Conservation (phyloP, 2,888 invertebrate genomes). For the Catotricha subobsoleta region DNA sequence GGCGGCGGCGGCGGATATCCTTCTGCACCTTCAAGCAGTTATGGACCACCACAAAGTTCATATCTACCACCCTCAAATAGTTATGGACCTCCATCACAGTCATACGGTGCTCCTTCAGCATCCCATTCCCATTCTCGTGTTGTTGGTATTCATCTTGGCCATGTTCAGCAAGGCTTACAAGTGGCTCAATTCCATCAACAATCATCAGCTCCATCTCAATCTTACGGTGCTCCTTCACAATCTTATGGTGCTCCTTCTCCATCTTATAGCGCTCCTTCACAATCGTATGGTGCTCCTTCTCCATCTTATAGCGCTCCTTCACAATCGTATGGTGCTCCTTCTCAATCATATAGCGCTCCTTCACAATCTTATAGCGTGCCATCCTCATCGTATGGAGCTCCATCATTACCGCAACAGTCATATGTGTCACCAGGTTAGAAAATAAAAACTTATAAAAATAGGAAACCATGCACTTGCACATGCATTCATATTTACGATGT, state of each 20-base stretch:
- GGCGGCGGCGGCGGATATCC: slow-evolving; percentile 6
- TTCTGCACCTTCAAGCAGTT: slow-evolving; percentile 2
- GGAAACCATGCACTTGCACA: too few species aligned
- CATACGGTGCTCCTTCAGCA: slow-evolving; percentile 5
- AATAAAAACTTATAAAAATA: too few species aligned
- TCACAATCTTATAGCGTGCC: slow-evolving; percentile 7
- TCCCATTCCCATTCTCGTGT: slow-evolving; percentile 35
- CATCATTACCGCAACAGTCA: too few species aligned
- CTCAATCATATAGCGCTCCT: slow-evolving; percentile 7
- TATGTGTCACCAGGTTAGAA: too few species aligned
- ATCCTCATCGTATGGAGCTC: slow-evolving; percentile 8
- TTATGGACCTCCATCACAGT: slow-evolving; percentile 5
- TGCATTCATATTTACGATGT: too few species aligned
- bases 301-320: slow-evolving; percentile 29
- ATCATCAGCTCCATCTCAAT: slow-evolving; percentile 35
- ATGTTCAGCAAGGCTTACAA: slow-evolving; percentile 61
- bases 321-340: slow-evolving; percentile 7
- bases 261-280: slow-evolving; percentile 35
- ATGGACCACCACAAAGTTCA: slow-evolving; percentile 1
- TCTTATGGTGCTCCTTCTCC: slow-evolving; percentile 34
- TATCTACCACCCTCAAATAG: background rate
- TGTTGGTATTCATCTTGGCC: slow-evolving; percentile 60
- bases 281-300: slow-evolving; percentile 25
- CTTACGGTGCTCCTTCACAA: slow-evolving; percentile 40
- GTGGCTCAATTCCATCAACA: slow-evolving; percentile 60